phyloP scores from a whole-genome alignment of 2,113 vertebrate genomes.

The Eubucco bourcierii region DNA sequence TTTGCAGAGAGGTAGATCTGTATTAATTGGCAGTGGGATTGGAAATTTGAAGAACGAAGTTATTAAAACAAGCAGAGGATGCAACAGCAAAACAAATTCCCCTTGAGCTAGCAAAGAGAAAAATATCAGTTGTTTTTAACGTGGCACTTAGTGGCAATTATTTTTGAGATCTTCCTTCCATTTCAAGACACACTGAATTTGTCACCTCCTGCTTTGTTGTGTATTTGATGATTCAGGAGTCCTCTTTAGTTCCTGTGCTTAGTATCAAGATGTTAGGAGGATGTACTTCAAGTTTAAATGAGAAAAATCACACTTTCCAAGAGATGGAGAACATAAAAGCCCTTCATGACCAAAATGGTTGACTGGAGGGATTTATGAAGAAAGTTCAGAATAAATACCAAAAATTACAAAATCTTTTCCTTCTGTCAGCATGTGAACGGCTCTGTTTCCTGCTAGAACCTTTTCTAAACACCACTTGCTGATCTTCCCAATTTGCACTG shows the following conservation, averaged over 20 bases:
- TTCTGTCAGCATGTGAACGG: not conserved
- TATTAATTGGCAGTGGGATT: not conserved
- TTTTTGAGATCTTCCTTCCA: not conserved
- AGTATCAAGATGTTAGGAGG: not conserved
- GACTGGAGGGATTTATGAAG: not conserved
- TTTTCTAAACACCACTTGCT: not conserved
- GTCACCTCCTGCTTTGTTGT: not conserved
- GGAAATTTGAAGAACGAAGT: not conserved
- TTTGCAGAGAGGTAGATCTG: not conserved
- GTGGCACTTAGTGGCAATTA: not conserved
- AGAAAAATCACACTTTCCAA: not conserved
- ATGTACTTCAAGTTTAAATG: not conserved
- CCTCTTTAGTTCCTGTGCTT: not conserved
- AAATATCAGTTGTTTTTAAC: not conserved
- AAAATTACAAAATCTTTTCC: not conserved
- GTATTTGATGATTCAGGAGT: not conserved
- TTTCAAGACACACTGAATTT: not conserved
- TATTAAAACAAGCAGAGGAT: not conserved
- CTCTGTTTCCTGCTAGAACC: not conserved
- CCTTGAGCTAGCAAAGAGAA: not conserved
- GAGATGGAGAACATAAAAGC: not conserved
- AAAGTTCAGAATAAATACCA: not conserved
- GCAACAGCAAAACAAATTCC: not conserved
- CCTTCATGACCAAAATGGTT: not conserved
- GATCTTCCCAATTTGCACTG: not conserved